Conservation (phyloP, 2,888 invertebrate species). For the Cistogaster globosa region DNA sequence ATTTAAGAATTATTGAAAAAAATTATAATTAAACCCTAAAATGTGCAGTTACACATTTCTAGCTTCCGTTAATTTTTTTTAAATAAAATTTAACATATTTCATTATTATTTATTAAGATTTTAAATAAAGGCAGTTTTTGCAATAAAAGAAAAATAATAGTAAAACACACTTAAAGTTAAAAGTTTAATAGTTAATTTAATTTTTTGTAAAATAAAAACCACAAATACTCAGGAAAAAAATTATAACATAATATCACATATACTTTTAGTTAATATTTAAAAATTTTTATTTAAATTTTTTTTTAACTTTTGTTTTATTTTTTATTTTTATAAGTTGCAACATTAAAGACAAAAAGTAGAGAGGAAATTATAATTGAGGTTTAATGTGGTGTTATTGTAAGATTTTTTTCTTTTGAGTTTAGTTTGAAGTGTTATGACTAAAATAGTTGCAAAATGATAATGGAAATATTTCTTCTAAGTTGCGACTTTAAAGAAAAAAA, state of each 20-base stretch:
- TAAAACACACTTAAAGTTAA: conserved; percentile 61
- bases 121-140: conserved; percentile 42
- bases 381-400: conserved; percentile 70
- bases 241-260: conserved; percentile 67
- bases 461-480: conserved; percentile 13
- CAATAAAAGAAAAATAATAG: conserved; percentile 29
- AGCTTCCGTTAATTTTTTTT: background rate
- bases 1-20: conserved; percentile 36
- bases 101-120: too few species aligned
- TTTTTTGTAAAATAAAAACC: conserved; percentile 61
- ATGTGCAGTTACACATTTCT: conserved; percentile 49
- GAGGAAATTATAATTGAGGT: conserved; percentile 77
- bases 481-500: conserved; percentile 11
- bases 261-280: conserved; percentile 66
- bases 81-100: background rate
- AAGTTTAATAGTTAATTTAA: conserved; percentile 48
- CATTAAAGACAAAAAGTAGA: conserved; percentile 83
- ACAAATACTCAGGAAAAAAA: conserved; percentile 64
- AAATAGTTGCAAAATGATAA: conserved; percentile 40
- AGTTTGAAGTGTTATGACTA: conserved; percentile 48
- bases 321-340: conserved; percentile 81
- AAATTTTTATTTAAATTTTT: conserved; percentile 47
- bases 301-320: conserved; percentile 37
- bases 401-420: conserved; percentile 56
- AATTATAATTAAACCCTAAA: conserved; percentile 50